Conservation (phyloP, 2,797 vertebrate species). For the Euthynnus affinis region DNA sequence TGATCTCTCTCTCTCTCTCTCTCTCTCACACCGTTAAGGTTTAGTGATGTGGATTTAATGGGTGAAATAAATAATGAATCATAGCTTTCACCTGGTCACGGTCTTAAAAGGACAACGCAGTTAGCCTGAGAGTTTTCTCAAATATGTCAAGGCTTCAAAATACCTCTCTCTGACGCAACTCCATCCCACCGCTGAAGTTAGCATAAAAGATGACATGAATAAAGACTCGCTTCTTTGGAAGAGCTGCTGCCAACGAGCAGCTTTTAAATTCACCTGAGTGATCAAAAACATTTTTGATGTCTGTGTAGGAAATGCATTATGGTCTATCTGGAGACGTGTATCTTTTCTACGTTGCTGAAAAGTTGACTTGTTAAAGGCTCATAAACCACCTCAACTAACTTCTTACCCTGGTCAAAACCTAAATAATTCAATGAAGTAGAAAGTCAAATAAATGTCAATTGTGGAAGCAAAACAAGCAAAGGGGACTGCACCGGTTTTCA, state of each 20-base stretch:
- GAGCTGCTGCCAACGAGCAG: neutral
- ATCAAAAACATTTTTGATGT: neutral
- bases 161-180: constrained; percentile 13
- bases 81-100: constrained; percentile 19
- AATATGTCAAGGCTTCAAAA: constrained; percentile 24
- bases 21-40: constrained; percentile 15
- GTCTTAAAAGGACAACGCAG: neutral
- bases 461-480: too few relatives aligned
- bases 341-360: neutral
- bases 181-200: neutral
- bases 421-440: too few relatives aligned
- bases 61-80: constrained; percentile 55
- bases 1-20: constrained; percentile 26
- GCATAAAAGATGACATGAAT: constrained; percentile 3
- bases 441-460: too few relatives aligned
- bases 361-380: too few relatives aligned
- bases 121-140: constrained; percentile 15
- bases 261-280: neutral
- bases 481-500: too few relatives aligned
- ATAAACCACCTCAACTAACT: too few relatives aligned
- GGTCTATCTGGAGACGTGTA: neutral
- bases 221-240: constrained; percentile 11
- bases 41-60: constrained; percentile 39
- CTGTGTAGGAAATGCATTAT: neutral
- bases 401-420: too few relatives aligned